Conservation (phyloP, 92 coral and sea anemone genomes). For the Porites lobata region DNA sequence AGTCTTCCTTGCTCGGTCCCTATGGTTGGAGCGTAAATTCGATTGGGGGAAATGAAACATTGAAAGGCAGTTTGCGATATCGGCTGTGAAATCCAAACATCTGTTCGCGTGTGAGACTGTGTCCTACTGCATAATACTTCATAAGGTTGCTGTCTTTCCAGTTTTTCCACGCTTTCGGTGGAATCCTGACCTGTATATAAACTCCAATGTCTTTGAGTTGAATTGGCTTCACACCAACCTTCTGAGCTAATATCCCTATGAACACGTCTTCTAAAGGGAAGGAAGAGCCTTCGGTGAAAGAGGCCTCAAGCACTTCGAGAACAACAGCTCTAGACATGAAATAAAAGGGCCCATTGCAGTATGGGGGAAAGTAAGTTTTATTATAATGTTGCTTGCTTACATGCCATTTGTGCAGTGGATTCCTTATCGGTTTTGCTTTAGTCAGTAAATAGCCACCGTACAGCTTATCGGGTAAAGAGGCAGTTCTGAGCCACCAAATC, state of each 20-base stretch:
- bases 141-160: too few relatives aligned
- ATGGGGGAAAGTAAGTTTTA: conserved; percentile 33
- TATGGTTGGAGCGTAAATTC: too few relatives aligned
- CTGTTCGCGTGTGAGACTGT: too few relatives aligned
- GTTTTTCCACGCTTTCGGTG: not conserved
- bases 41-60: too few relatives aligned
- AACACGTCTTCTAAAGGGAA: conserved; percentile 65
- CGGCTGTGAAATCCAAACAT: too few relatives aligned
- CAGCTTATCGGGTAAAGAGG: conserved; percentile 40
- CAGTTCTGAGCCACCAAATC: conserved; percentile 52
- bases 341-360: conserved; percentile 60
- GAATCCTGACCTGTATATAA: not conserved
- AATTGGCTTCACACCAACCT: not conserved
- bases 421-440: not conserved
- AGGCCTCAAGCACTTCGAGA: conserved; percentile 17
- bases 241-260: conserved; percentile 49
- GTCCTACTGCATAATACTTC: too few relatives aligned
- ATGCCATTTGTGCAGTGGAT: not conserved
- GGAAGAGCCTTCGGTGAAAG: not conserved
- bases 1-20: too few relatives aligned
- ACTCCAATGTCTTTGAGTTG: not conserved
- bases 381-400: conserved; percentile 12
- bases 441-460: conserved; percentile 38
- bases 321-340: conserved; percentile 47
- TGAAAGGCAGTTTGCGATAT: too few relatives aligned